Percentiles rank a stretch among this genome's conserved stretches.
Evolutionary conservation across 2,888 invertebrate genomes (phyloP).

Genomic region (Trachelus stipa): DNA sequence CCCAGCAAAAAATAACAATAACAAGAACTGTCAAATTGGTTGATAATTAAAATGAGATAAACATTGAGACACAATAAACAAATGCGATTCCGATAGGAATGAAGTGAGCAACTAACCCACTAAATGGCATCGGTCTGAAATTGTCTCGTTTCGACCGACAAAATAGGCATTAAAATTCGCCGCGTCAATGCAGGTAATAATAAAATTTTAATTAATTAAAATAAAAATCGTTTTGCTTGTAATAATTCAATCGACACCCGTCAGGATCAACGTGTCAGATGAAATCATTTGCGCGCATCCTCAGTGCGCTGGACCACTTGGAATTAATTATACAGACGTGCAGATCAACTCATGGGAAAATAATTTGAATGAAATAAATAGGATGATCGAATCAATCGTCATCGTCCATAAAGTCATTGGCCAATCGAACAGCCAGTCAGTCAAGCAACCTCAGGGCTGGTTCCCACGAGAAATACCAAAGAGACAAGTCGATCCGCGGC

Average conservation of each 20-base stretch:
- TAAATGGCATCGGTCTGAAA: no score
- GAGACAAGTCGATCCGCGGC: no score
- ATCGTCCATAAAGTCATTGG: neutral
- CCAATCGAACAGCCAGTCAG: neutral
- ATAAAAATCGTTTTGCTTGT: neutral
- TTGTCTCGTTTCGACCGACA: no score
- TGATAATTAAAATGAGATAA: no score
- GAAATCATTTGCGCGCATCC: neutral
- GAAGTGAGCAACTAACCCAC: no score
- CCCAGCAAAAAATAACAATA: no score
- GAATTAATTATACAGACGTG: neutral
- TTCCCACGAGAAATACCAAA: neutral
- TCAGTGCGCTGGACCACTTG: neutral
- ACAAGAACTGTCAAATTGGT: no score
- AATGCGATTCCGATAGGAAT: no score
- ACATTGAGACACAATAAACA: no score
- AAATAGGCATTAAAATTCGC: no score
- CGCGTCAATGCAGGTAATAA: no score
- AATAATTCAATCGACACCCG: neutral
- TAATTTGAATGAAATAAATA: neutral
- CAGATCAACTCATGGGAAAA: neutral
- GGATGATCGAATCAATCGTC: neutral
- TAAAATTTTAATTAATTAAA: neutral
- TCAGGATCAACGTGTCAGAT: neutral
- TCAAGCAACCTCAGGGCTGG: neutral